These are phyloP conservation scores for Thamnaconus septentrionalis DNA, from an alignment of 2,113 vertebrate genomes.

Conservation along the genomic window DNA sequence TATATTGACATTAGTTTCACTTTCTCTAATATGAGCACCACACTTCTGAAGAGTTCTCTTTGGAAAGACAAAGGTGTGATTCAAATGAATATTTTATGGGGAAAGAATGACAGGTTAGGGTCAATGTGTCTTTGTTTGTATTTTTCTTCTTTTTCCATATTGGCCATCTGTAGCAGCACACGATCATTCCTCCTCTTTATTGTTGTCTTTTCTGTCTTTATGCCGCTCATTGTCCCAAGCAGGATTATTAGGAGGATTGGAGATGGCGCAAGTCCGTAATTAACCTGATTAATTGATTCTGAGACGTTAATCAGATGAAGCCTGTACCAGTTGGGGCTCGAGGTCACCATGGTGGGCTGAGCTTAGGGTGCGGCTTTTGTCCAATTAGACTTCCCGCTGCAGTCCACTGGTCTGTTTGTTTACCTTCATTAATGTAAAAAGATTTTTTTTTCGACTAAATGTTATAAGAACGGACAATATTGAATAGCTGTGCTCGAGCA, in stretches of 20 bases:
- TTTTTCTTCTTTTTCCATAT: neutral
- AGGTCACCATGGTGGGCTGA: constrained; percentile 18
- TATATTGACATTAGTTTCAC: no score
- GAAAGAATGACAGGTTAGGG: no score
- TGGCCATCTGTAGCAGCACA: no score
- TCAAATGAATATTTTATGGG: no score
- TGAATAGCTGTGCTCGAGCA: neutral
- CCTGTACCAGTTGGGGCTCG: constrained; percentile 47
- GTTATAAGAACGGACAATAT: neutral
- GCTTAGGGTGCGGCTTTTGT: constrained; percentile 16
- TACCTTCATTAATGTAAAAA: no score
- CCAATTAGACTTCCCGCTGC: neutral
- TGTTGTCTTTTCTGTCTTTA: neutral
- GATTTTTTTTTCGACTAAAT: neutral
- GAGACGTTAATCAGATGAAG: constrained; percentile 67
- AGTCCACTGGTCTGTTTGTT: neutral
- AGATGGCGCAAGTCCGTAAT: constrained; percentile 45
- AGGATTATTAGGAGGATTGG: constrained; percentile 51
- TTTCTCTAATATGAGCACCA: no score
- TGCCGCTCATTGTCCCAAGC: constrained; percentile 22
- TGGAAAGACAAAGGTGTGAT: no score
- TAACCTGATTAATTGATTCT: constrained; percentile 75
- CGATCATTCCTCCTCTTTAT: neutral
- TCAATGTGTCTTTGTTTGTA: neutral
- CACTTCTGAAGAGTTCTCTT: no score